Evolutionary conservation across 1,140 invertebrate species (phyloP), one percentile per base, ranked within the genome.

Genomic region (Lepidurus couesii): DNA sequence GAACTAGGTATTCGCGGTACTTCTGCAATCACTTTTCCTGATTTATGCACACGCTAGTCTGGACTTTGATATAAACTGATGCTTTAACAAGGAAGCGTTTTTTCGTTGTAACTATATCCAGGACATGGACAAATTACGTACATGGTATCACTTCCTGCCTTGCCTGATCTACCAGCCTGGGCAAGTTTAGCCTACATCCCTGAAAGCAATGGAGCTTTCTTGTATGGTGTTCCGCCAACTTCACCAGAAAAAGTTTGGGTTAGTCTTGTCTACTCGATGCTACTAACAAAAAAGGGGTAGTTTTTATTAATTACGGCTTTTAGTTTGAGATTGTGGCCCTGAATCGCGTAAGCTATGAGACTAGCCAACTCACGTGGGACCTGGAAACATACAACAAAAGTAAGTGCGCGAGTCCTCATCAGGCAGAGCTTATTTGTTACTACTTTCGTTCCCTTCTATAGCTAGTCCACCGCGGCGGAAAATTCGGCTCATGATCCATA

Each of bases 401-500:
- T 76, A 77, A 45, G 7, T 26, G 26, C 26, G 26, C 1, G 26
- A 43, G 21, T 74, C 10, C 74, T 45, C 42, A 42, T 43, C 16
- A 34, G 74, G 42, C 13, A 13, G 34, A 34, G 34, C 34, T 34
- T 34, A 34, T 34, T 34, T 73, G 13, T 11, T 8, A 13, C 9
- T 43, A 43, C 74, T 10, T 44, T 4, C 16, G 26, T 24, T 24
- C 11, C 44, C 10, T 44, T 75, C 7, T 75, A 43, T 24, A 79
- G 78, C 47, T 13, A 34, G 43, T 45, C 73, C 90, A 79, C 90
- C 92, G 0, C 89, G 87, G 74, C 91, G 92, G 84, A 90, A 95
- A 82, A 90, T 95, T 6, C 91, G 93, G 82, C 86, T 96, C 81
- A 96, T 96, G 85, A 93, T 97, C 73, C 91, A 94, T 82, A 96